Evolutionary conservation across 1,140 invertebrate species (phyloP).

Genomic region (Lepidostoma basale): DNA sequence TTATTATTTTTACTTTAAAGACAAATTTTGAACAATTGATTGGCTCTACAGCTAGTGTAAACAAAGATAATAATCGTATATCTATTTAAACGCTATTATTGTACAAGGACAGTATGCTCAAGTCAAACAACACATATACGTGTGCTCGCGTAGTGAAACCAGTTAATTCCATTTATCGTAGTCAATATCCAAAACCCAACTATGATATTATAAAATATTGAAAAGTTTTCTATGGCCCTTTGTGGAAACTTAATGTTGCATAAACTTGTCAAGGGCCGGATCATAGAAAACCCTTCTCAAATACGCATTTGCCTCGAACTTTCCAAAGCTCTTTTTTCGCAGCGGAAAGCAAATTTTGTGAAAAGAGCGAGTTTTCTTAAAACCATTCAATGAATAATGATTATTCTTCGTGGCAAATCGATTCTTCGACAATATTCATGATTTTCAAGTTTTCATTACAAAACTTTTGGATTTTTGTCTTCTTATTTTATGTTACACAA

Average conservation of each 20-base stretch:
- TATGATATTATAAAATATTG: neutral
- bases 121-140: too few relatives aligned
- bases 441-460: neutral
- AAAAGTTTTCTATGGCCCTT: slow-evolving; percentile 14
- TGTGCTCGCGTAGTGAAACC: too few relatives aligned
- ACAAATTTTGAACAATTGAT: too few relatives aligned
- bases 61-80: too few relatives aligned
- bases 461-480: too few relatives aligned
- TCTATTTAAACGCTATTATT: too few relatives aligned
- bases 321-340: neutral
- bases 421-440: neutral
- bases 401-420: slow-evolving; percentile 14
- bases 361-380: slow-evolving; percentile 15
- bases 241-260: slow-evolving; percentile 46
- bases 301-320: slow-evolving; percentile 24
- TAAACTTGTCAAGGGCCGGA: slow-evolving; percentile 45
- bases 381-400: slow-evolving; percentile 20
- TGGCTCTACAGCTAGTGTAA: too few relatives aligned
- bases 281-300: slow-evolving; percentile 46
- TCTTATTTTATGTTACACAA: too few relatives aligned
- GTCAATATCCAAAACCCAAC: neutral
- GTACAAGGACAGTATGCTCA: too few relatives aligned
- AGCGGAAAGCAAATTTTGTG: slow-evolving; percentile 3
- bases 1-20: too few relatives aligned
- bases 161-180: neutral